phyloP scores from a whole-genome alignment of 2,113 vertebrate species.

The Ophthalmolycus amberensis region DNA sequence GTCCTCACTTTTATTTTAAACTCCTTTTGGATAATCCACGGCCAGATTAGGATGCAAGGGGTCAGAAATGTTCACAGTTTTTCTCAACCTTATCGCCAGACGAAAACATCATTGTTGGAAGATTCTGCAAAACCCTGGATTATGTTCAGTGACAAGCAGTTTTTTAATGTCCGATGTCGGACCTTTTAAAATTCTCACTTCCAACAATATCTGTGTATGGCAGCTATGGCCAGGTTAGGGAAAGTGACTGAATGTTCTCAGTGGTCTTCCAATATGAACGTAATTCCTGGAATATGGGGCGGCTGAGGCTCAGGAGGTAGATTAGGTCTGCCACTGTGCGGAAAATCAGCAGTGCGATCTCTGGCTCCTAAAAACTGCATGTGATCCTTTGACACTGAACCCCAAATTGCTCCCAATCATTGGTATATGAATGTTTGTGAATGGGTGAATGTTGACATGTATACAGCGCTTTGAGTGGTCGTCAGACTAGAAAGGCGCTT shows the following conservation, averaged over 20 bases:
- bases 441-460: background rate
- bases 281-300: background rate
- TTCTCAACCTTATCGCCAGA: slow-evolving; percentile 10
- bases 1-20: slow-evolving; percentile 3
- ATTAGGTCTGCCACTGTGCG: background rate
- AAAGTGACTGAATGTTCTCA: background rate
- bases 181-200: background rate
- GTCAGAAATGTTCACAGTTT: slow-evolving; percentile 22
- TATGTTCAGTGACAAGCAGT: slow-evolving; percentile 8
- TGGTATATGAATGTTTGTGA: background rate
- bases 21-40: slow-evolving; percentile 25
- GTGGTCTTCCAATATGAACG: background rate
- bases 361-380: background rate
- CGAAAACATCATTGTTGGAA: background rate
- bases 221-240: no score
- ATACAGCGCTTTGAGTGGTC: background rate
- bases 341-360: background rate
- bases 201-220: background rate
- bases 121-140: slow-evolving; percentile 12
- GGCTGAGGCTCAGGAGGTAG: background rate
- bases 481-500: background rate
- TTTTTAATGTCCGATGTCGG: slow-evolving; percentile 5
- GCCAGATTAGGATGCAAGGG: slow-evolving; percentile 5
- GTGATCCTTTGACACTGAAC: background rate
- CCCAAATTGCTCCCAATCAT: background rate